phyloP scores from a whole-genome alignment of 2,113 vertebrate genomes.

The Ophiodon elongatus region DNA sequence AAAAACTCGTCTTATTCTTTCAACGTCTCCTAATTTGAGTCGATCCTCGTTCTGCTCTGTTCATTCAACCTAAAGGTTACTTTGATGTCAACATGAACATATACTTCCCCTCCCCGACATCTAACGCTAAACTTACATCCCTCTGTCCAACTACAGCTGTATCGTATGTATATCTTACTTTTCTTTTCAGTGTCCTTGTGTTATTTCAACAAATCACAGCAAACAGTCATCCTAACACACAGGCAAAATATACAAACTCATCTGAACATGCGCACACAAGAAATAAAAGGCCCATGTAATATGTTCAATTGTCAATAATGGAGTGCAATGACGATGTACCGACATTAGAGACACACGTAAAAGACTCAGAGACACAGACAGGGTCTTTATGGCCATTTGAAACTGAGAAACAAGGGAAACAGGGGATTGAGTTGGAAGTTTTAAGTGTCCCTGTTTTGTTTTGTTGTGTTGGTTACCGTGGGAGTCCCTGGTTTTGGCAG shows the following conservation, averaged over 20 bases:
- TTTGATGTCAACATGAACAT: constrained; percentile 3
- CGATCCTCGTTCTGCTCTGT: background rate
- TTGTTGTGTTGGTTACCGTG: constrained; percentile 14
- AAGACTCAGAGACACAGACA: constrained; percentile 31
- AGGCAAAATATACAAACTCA: constrained; percentile 21
- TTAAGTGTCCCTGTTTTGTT: background rate
- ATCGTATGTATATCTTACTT: background rate
- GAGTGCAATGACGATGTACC: background rate
- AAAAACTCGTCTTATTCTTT: background rate
- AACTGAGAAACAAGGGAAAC: background rate
- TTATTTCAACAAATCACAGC: constrained; percentile 23
- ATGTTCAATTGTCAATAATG: background rate
- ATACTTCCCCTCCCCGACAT: background rate
- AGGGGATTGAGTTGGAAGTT: constrained; percentile 18
- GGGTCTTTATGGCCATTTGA: constrained; percentile 7
- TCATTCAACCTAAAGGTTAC: constrained; percentile 16
- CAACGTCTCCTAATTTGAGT: background rate
- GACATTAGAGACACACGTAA: constrained; percentile 23
- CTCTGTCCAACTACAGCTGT: background rate
- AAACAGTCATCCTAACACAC: constrained; percentile 15
- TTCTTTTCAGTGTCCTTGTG: constrained; percentile 13
- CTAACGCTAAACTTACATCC: background rate
- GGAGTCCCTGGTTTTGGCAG: background rate
- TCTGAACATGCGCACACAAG: background rate
- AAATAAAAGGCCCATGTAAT: constrained; percentile 2